These are phyloP conservation scores for Ibidorhyncha struthersii DNA, from an alignment of 2,113 vertebrate genomes.

Conservation along the genomic window DNA sequence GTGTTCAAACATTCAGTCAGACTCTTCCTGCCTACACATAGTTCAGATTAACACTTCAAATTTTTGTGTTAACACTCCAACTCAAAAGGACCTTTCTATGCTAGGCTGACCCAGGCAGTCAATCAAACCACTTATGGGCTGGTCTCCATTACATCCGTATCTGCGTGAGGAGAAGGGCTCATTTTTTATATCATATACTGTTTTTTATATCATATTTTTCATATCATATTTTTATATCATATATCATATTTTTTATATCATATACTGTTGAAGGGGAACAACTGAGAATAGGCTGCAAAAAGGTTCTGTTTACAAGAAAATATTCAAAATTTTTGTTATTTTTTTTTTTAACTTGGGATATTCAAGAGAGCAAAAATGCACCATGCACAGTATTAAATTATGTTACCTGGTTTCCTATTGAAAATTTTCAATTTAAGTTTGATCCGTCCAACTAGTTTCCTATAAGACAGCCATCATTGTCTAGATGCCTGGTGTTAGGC, in stretches of 20 bases:
- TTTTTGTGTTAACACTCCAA: neutral
- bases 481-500: neutral
- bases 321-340: fast-evolving
- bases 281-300: neutral
- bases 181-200: too few relatives aligned
- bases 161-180: neutral
- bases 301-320: neutral
- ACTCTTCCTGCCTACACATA: neutral
- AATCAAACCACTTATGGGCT: neutral
- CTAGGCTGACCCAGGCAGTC: neutral
- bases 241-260: too few relatives aligned
- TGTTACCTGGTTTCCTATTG: neutral
- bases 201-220: too few relatives aligned
- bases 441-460: neutral
- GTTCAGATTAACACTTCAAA: neutral
- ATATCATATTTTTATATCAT: too few relatives aligned
- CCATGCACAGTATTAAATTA: neutral
- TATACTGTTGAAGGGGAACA: neutral
- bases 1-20: neutral
- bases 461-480: neutral
- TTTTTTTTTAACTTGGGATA: neutral
- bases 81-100: neutral
- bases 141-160: neutral
- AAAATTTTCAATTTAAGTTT: neutral
- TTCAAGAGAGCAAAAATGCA: neutral